Percentiles rank a stretch among this genome's conserved stretches.
These are phyloP conservation scores for Cydia strobilella DNA, from an alignment of 1,140 invertebrate genomes.

Conservation along the genomic window DNA sequence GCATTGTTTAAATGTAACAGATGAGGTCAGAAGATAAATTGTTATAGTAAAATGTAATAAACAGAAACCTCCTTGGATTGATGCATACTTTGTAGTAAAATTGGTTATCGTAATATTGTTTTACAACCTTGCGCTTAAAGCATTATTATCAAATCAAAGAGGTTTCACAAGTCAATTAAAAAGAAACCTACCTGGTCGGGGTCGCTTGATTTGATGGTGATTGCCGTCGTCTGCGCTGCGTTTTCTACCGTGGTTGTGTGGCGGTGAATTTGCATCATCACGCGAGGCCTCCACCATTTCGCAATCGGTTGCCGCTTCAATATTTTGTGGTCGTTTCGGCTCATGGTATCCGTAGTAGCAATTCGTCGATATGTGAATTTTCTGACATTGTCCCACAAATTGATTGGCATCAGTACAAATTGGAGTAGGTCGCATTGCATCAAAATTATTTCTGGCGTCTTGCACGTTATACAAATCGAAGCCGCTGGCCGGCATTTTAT, in stretches of 20 bases:
- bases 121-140: not conserved
- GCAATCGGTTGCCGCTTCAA: conserved; percentile 52
- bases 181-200: conserved; percentile 67
- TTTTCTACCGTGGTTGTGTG: conserved; percentile 56
- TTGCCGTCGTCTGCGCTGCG: conserved; percentile 62
- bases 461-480: conserved; percentile 67
- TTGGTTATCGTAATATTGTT: not conserved
- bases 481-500: conserved; percentile 68
- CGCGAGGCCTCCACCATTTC: conserved; percentile 62
- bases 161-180: conserved; percentile 44
- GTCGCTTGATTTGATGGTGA: conserved; percentile 63
- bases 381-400: conserved; percentile 67
- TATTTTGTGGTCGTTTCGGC: conserved; percentile 48
- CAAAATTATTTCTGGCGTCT: conserved; percentile 74
- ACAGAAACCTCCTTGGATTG: conserved; percentile 60
- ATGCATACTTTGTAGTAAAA: not conserved
- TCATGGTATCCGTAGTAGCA: conserved; percentile 72
- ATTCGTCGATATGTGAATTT: conserved; percentile 70
- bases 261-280: conserved; percentile 35
- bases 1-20: conserved; percentile 43
- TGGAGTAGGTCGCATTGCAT: conserved; percentile 65
- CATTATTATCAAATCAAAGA: conserved; percentile 49
- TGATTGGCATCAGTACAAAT: conserved; percentile 64
- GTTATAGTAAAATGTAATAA: conserved; percentile 33
- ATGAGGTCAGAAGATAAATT: conserved; percentile 22